A percentile compares a stretch with the other conserved stretches of the same genome.
Conservation (phyloP, 2,888 invertebrate genomes). For the Drosophila mayaguana region DNA sequence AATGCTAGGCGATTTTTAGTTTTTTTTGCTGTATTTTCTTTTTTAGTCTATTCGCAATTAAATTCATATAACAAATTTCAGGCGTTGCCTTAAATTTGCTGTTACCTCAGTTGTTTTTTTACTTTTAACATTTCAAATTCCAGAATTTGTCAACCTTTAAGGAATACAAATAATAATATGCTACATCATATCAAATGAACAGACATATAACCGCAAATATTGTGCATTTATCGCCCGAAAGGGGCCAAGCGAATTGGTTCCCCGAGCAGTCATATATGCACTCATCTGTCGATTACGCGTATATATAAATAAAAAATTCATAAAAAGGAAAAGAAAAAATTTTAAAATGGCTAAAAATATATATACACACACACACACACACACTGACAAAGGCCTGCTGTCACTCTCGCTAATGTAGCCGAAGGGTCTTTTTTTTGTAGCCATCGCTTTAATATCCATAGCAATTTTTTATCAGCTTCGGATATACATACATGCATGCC, state of each 20-base stretch:
- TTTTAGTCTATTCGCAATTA: not conserved
- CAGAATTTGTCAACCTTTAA: conserved; percentile 7
- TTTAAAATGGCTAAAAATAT: conserved; percentile 54
- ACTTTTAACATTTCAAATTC: not conserved
- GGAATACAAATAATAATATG: conserved; percentile 1
- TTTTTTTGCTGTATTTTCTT: not conserved
- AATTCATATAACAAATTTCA: not conserved
- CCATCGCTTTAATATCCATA: conserved; percentile 52
- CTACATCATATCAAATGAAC: conserved; percentile 5
- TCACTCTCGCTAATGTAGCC: conserved; percentile 38
- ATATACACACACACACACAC: conserved; percentile 4
- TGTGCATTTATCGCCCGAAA: conserved; percentile 18
- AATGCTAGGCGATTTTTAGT: too few relatives aligned
- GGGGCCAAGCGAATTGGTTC: conserved; percentile 28
- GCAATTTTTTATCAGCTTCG: conserved; percentile 48
- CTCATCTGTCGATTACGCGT: conserved; percentile 58
- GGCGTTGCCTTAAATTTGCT: not conserved
- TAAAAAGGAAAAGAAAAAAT: conserved; percentile 25
- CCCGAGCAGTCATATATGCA: conserved; percentile 59
- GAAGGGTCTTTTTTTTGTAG: conserved; percentile 22
- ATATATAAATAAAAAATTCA: conserved; percentile 63
- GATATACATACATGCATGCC: conserved; percentile 9
- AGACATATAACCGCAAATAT: conserved; percentile 17
- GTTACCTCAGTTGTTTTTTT: not conserved
- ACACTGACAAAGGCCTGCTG: conserved; percentile 2